A percentile compares a stretch with the other conserved stretches of the same genome.
These are phyloP conservation scores for Neolamprologus caudopunctatus DNA, from an alignment of 2,113 vertebrate genomes.

Conservation along the genomic window DNA sequence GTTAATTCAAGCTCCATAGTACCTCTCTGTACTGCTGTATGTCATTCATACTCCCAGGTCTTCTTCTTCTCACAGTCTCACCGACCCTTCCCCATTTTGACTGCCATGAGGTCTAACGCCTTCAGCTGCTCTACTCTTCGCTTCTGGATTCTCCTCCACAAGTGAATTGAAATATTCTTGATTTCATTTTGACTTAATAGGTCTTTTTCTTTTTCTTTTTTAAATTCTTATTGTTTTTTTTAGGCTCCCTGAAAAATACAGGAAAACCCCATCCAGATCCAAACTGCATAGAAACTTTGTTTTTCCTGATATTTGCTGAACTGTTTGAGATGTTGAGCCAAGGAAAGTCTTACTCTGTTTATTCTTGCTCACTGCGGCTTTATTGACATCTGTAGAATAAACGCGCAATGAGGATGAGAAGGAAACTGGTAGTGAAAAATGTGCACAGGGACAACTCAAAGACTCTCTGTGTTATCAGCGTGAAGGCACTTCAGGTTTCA, in stretches of 20 bases:
- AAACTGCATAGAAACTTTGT: neutral
- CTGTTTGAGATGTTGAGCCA: neutral
- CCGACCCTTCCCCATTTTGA: neutral
- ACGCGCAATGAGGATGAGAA: neutral
- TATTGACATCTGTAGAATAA: neutral
- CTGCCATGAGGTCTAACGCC: neutral
- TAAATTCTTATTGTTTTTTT: neutral
- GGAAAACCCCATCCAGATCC: neutral
- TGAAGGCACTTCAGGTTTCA: neutral
- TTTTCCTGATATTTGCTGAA: neutral
- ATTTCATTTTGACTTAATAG: neutral
- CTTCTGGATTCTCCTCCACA: neutral
- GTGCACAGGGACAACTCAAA: neutral
- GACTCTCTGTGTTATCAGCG: neutral
- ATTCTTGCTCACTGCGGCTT: neutral
- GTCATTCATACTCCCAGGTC: neutral
- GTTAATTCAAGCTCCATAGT: neutral
- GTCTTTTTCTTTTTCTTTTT: neutral
- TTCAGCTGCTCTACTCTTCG: neutral
- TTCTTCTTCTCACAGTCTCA: neutral
- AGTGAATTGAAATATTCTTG: neutral
- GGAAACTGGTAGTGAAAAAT: neutral
- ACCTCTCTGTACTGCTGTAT: neutral
- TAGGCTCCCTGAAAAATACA: neutral
- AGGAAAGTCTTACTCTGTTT: neutral